phyloP scores from a whole-genome alignment of 2,888 invertebrate species.

The Notodonta ziczac region DNA sequence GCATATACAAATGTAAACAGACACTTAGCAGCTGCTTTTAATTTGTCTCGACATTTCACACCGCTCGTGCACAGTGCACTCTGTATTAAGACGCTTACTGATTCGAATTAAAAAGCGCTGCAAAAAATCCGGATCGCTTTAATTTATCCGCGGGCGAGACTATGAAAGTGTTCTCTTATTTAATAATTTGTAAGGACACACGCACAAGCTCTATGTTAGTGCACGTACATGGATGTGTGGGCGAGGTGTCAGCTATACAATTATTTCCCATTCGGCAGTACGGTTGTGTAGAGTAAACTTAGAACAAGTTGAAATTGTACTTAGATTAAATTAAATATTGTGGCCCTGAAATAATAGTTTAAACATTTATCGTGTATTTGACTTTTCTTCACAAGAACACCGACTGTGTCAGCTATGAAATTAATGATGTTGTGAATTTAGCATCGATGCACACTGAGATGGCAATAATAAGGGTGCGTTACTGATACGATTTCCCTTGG shows the following conservation, averaged over 20 bases:
- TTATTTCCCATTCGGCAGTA: no score
- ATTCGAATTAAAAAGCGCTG: constrained; percentile 39
- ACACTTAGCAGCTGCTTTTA: constrained; percentile 67
- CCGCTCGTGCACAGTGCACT: constrained; percentile 45
- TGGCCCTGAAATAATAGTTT: background rate
- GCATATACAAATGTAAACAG: background rate
- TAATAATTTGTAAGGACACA: background rate
- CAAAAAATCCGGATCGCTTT: constrained; percentile 13
- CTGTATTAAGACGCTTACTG: constrained; percentile 42
- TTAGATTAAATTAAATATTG: no score
- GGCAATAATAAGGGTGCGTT: constrained; percentile 7
- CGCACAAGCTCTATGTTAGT: no score
- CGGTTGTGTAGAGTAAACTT: no score
- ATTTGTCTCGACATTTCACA: constrained; percentile 72
- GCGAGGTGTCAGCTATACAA: no score
- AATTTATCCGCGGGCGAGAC: constrained; percentile 16
- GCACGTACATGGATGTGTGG: no score
- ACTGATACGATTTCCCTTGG: constrained; percentile 8
- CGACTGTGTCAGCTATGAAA: no score
- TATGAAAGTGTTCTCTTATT: constrained; percentile 12
- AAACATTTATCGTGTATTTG: no score
- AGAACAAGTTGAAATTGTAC: no score
- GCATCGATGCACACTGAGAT: no score
- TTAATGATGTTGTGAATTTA: no score
- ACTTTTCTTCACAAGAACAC: no score